Evolutionary conservation across 2,113 vertebrate species (phyloP).

Genomic region (Puffinus mauretanicus): DNA sequence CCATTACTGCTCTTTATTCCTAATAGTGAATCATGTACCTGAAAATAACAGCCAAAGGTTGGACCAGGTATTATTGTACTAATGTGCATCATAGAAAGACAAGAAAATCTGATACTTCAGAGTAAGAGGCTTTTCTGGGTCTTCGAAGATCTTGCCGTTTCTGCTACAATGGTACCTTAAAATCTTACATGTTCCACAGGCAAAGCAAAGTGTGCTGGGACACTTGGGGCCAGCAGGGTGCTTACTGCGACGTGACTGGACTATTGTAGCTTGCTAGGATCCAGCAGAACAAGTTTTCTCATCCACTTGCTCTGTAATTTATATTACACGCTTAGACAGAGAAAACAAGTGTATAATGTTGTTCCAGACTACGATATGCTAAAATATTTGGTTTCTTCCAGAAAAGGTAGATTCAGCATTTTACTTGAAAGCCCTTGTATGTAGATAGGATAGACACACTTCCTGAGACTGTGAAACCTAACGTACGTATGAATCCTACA

Average conservation of each 20-base stretch:
- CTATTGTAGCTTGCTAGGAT: not conserved
- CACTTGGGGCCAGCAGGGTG: not conserved
- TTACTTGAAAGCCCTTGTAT: not conserved
- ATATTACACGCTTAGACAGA: not conserved
- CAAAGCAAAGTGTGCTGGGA: not conserved
- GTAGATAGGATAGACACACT: not conserved
- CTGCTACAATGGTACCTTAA: not conserved
- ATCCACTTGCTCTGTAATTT: not conserved
- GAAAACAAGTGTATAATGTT: not conserved
- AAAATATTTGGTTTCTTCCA: not conserved
- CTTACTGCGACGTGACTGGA: accelerated
- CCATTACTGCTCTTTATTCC: not conserved
- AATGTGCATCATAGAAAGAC: not conserved
- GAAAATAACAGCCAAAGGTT: not conserved
- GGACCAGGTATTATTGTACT: not conserved
- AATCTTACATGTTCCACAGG: not conserved
- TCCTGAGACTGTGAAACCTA: not conserved
- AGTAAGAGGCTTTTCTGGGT: not conserved
- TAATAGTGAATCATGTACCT: not conserved
- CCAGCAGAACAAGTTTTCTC: not conserved
- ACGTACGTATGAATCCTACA: not conserved
- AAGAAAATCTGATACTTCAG: not conserved
- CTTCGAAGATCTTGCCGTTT: not conserved
- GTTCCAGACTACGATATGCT: not conserved
- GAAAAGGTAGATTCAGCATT: not conserved